Percentiles rank a stretch among this genome's conserved stretches.
Conservation (phyloP, 37 sponge, comb jelly and placozoan genomes). For the Axinella damicornis region DNA sequence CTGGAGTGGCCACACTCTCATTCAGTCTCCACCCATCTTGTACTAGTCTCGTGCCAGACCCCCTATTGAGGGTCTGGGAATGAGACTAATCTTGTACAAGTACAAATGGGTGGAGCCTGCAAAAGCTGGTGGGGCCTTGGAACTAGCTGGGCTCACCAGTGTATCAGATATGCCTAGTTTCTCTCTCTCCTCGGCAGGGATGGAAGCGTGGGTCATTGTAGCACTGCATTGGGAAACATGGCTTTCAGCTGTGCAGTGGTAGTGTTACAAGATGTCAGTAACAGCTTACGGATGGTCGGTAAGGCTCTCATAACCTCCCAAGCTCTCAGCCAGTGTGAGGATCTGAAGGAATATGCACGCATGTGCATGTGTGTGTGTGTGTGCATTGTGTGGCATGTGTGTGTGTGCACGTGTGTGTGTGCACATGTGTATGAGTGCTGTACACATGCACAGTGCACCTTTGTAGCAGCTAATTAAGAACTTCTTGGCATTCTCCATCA, state of each 20-base stretch:
- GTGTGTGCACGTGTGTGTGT: too few species aligned
- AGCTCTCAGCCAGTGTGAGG: slow-evolving; percentile 94
- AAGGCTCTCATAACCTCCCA: slow-evolving; percentile 95
- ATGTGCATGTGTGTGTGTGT: too few species aligned
- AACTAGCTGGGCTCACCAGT: too few species aligned
- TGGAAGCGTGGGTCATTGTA: slow-evolving; percentile 95
- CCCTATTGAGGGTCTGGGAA: too few species aligned
- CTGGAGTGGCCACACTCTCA: neutral
- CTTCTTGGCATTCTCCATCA: slow-evolving; percentile 56
- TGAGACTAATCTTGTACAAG: too few species aligned
- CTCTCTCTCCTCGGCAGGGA: slow-evolving; percentile 85
- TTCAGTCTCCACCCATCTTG: neutral
- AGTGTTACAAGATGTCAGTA: neutral
- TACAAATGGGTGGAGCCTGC: too few species aligned
- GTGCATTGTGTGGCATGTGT: too few species aligned
- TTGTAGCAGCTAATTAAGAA: slow-evolving; percentile 86
- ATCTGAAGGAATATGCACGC: slow-evolving; percentile 39
- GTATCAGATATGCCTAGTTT: slow-evolving; percentile 91
- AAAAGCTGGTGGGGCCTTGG: too few species aligned
- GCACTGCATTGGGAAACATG: slow-evolving; percentile 42
- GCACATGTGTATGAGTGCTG: too few species aligned
- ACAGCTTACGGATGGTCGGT: slow-evolving; percentile 90
- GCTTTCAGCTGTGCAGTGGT: too few species aligned
- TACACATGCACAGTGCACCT: slow-evolving; percentile 80
- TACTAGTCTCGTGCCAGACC: too few species aligned